These are phyloP conservation scores for Halcyon malimbica DNA, from an alignment of 2,113 vertebrate genomes.

Conservation along the genomic window DNA sequence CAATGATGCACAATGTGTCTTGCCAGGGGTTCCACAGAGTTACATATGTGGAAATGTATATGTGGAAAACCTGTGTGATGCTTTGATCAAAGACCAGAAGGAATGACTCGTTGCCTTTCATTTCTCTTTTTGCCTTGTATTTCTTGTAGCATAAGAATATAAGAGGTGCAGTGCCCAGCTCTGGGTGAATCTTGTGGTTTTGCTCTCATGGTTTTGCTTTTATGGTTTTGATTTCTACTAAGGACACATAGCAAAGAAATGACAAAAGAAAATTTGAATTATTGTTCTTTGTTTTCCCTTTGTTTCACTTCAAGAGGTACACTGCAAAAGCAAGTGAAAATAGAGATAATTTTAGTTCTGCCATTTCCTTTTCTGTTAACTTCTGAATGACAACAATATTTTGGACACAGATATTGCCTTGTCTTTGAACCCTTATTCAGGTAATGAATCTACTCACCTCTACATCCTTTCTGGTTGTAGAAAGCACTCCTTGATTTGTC, in stretches of 20 bases:
- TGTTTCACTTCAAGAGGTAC: background rate
- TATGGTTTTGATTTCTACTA: background rate
- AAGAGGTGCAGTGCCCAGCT: background rate
- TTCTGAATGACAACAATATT: background rate
- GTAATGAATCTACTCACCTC: background rate
- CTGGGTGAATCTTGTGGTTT: background rate
- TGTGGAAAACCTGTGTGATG: background rate
- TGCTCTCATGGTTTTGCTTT: background rate
- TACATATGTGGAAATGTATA: background rate
- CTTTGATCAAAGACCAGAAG: background rate
- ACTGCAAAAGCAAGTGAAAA: background rate
- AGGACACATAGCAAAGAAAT: background rate
- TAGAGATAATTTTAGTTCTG: background rate
- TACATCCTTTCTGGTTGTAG: background rate
- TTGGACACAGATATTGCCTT: background rate
- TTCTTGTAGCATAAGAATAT: background rate
- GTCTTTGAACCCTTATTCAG: background rate
- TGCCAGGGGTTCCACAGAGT: background rate
- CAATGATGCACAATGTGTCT: background rate
- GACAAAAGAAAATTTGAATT: background rate
- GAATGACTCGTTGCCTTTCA: background rate
- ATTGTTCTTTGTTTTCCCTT: background rate
- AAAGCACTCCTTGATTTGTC: background rate
- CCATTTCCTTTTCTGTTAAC: background rate
- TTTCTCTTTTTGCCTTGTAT: background rate